Evolutionary conservation across 2,797 vertebrate genomes (phyloP), one percentile per base, ranked within the genome.

Genomic region (Thaleichthys pacificus): DNA sequence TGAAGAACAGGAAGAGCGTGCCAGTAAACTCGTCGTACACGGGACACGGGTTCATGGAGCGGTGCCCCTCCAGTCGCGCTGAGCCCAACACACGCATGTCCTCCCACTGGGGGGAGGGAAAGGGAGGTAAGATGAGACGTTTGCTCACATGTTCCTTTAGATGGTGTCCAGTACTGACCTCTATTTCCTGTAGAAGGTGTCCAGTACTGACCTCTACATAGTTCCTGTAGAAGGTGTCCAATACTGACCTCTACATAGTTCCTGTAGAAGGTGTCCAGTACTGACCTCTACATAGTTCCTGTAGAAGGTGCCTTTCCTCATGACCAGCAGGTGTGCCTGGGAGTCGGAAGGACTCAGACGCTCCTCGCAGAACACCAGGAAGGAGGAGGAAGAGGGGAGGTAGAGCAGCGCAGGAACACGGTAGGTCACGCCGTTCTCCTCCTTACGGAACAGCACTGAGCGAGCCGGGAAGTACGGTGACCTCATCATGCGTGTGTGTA

Each of bases 31-130:
- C 90, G 0, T 99, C 97, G 0, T 94, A 97, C 80, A 99, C 92
- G 0, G 97, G 97, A 66, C 97, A 98, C 2, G 97, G 97, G 84
- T 99, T 99, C 97, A 99, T 99, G 0, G 97, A 98, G 1, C 97
- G 92, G 82, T 97, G 93, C 42, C 93, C 94, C 15, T 90, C 90
- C 84, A 98, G 91, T 0, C 74, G 84, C 0, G 97, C 97, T 0
- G 92, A 92, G 66, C 90, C 91, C 77, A 99, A 87, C 56, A 95
- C 95, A 0, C 81, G 86, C 91, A 96, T 93, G 71, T 94, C 90
- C 14, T 93, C 95, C 97, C 97, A 98, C 97, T 99, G 87, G 60
- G 72, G 62, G 26, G 19, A 30, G 61, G 49, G 35, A 51, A n/a
- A 64, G 9, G 4, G 56, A 57, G 21, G 24, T 3, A 63, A 6